A percentile compares a stretch with the other conserved stretches of the same genome.
These are phyloP conservation scores for Volucella zonaria DNA, from an alignment of 2,888 invertebrate species.

Conservation along the genomic window DNA sequence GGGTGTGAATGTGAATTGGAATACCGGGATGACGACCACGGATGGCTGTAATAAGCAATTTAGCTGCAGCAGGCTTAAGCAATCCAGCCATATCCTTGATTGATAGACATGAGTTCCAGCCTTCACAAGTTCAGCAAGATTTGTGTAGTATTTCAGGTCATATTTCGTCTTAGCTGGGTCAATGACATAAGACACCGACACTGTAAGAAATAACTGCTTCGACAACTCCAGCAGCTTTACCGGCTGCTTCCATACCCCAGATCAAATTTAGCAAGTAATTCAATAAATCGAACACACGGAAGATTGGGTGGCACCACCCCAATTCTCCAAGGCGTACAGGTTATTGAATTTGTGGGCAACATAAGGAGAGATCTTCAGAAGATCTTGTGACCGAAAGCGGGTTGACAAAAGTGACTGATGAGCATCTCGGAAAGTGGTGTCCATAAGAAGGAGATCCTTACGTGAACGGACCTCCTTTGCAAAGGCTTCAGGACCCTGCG, in stretches of 20 bases:
- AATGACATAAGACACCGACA: conserved; percentile 98
- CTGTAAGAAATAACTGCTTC: conserved; percentile 99
- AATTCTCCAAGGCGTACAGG: conserved; percentile 96
- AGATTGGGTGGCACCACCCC: conserved; percentile 99
- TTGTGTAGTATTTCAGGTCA: conserved; percentile 95
- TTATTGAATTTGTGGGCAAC: conserved; percentile 95
- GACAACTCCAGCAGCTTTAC: conserved; percentile 97
- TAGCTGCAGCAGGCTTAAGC: conserved; percentile 95
- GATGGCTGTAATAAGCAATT: conserved; percentile 91
- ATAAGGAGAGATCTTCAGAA: conserved; percentile 95
- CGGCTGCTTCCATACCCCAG: conserved; percentile 98
- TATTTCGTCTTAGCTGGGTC: conserved; percentile 96
- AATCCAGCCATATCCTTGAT: conserved; percentile 99
- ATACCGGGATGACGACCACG: conserved; percentile 96
- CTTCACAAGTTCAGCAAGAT: conserved; percentile 96
- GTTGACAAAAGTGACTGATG: conserved; percentile 99
- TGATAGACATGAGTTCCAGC: conserved; percentile 96
- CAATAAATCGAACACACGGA: conserved; percentile 98
- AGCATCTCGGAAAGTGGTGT: conserved; percentile 98
- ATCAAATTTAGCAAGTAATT: conserved; percentile 98
- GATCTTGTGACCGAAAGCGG: conserved; percentile 95
- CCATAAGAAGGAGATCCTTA: conserved; percentile 96
- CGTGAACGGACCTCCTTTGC: conserved; percentile 95
- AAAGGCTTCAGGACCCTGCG: conserved; percentile 96
- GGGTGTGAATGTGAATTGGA: conserved; percentile 99